Percentiles rank a stretch among this genome's conserved stretches.
Evolutionary conservation across 2,888 invertebrate species (phyloP).

Genomic region (Neoaliturus tenellus): DNA sequence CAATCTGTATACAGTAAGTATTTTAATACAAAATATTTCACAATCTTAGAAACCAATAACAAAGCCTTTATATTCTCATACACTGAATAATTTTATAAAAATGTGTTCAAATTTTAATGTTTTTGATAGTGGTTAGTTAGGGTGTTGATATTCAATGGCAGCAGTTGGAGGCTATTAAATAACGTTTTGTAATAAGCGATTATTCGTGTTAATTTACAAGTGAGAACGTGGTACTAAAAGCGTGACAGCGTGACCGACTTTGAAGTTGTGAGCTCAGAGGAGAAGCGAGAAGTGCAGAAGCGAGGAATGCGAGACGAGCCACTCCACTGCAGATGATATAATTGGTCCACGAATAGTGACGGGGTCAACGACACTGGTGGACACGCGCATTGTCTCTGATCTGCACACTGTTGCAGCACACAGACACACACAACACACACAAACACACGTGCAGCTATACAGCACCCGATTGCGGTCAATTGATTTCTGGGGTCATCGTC

Average conservation of each 20-base stretch:
- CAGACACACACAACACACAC: background rate
- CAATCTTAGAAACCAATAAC: too few species aligned
- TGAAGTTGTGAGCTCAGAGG: background rate
- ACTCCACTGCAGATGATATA: slow-evolving; percentile 21
- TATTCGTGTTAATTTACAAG: background rate
- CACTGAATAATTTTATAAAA: too few species aligned
- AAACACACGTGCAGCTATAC: background rate
- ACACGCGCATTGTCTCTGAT: slow-evolving; percentile 23
- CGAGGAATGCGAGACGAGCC: slow-evolving; percentile 3
- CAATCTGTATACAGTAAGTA: too few species aligned
- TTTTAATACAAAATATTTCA: too few species aligned
- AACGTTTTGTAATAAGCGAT: too few species aligned
- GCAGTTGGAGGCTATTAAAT: too few species aligned
- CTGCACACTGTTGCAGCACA: background rate
- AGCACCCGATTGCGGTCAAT: background rate
- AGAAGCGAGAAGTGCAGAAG: background rate
- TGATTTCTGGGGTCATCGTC: background rate
- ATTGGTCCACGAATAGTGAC: slow-evolving; percentile 50
- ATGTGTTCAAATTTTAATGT: too few species aligned
- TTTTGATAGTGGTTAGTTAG: too few species aligned
- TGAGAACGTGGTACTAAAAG: background rate
- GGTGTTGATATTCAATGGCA: too few species aligned
- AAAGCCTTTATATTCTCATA: too few species aligned
- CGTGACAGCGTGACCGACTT: slow-evolving; percentile 6
- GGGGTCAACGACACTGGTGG: slow-evolving; percentile 18